These are phyloP conservation scores for Acanthurus tractus DNA, from an alignment of 2,797 vertebrate genomes.

Conservation along the genomic window DNA sequence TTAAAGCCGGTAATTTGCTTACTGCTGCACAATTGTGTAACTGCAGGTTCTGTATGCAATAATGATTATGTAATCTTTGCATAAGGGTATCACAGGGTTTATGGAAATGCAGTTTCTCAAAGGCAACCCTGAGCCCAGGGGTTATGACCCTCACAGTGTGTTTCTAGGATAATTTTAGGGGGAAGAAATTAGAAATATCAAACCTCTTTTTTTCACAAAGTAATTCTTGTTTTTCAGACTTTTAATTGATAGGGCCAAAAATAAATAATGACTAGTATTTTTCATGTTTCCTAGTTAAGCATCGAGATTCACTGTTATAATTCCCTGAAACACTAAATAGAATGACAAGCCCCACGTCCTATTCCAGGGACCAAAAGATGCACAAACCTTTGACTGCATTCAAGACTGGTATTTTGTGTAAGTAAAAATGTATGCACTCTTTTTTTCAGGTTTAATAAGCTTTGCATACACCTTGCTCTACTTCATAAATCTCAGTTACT, in stretches of 20 bases:
- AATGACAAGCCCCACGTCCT: too few relatives aligned
- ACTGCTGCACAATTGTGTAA: background rate
- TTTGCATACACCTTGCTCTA: background rate
- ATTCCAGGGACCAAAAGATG: background rate
- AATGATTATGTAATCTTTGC: background rate
- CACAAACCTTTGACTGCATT: background rate
- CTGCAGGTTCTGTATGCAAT: background rate
- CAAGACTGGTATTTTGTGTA: background rate
- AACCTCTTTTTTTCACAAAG: background rate
- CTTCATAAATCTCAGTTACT: background rate
- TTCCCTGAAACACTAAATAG: background rate
- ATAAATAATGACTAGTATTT: background rate
- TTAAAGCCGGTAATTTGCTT: background rate
- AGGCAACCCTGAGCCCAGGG: background rate
- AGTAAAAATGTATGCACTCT: background rate
- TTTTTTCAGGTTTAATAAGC: background rate
- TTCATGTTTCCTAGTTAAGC: background rate
- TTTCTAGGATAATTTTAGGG: too few relatives aligned
- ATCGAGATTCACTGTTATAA: background rate
- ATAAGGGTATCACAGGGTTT: background rate
- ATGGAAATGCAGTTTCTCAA: background rate
- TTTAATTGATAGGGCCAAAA: background rate
- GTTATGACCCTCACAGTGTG: background rate
- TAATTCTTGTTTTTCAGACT: background rate
- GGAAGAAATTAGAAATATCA: background rate